Conservation (phyloP, 2,888 invertebrate genomes). For the Microdon myrmicae region DNA sequence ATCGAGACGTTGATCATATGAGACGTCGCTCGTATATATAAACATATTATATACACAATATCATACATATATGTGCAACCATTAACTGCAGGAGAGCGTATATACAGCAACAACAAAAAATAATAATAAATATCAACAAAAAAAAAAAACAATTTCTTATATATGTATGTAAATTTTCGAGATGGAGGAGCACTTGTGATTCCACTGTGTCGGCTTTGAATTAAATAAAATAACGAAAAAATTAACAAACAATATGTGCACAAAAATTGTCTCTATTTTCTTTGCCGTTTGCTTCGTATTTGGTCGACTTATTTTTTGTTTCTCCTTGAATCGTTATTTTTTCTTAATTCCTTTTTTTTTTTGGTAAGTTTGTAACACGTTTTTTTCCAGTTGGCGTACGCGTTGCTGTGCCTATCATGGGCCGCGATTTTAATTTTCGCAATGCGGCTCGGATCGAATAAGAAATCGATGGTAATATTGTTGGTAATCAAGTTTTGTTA, state of each 20-base stretch:
- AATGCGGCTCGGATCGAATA: too few species aligned
- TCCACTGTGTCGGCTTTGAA: conserved; percentile 20
- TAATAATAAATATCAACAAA: conserved; percentile 14
- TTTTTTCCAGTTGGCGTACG: conserved; percentile 15
- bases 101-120: conserved; percentile 11
- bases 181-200: conserved; percentile 37
- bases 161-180: too few species aligned
- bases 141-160: not conserved
- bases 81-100: too few species aligned
- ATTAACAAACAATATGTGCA: conserved; percentile 11
- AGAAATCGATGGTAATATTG: too few species aligned
- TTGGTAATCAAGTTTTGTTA: conserved; percentile 4
- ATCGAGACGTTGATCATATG: conserved; percentile 25
- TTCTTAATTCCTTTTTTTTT: too few species aligned
- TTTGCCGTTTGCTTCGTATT: conserved; percentile 24
- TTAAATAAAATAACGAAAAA: conserved; percentile 25
- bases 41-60: conserved; percentile 17
- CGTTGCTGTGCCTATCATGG: conserved; percentile 12
- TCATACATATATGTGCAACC: conserved; percentile 25
- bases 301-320: too few species aligned
- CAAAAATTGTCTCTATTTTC: conserved; percentile 22
- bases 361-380: conserved; percentile 26
- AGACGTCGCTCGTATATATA: conserved; percentile 24
- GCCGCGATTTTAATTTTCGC: conserved; percentile 1
- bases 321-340: too few species aligned